Evolutionary conservation across 2,797 vertebrate species (phyloP).

Genomic region (Picus viridis): DNA sequence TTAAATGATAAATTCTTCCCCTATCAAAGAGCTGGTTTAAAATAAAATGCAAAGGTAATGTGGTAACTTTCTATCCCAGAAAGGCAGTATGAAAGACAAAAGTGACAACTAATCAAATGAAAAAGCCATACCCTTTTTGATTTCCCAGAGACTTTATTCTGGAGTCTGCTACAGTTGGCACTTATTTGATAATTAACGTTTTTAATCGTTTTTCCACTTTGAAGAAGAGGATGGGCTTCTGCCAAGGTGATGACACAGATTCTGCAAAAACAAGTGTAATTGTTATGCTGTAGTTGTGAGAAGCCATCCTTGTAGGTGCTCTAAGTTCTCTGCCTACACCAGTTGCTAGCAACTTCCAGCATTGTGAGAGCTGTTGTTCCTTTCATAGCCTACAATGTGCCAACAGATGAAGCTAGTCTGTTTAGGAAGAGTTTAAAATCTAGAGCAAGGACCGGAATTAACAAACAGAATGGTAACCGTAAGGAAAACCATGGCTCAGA

Average conservation of each 20-base stretch:
- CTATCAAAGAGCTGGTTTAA: not conserved
- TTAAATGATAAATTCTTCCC: not conserved
- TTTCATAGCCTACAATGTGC: not conserved
- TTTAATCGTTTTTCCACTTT: constrained; percentile 86
- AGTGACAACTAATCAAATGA: not conserved
- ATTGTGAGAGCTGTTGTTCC: not conserved
- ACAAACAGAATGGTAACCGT: not conserved
- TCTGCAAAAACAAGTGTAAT: constrained; percentile 69
- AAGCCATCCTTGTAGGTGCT: not conserved
- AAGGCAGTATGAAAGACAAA: not conserved
- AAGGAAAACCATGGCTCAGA: not conserved
- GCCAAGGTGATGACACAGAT: constrained; percentile 94
- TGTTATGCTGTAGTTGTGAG: not conserved
- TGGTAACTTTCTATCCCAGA: not conserved
- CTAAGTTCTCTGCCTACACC: not conserved
- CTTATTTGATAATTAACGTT: constrained; percentile 96
- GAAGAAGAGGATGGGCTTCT: constrained; percentile 93
- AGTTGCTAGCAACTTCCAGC: too few species aligned
- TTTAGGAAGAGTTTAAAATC: not conserved
- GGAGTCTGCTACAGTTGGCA: constrained; percentile 92
- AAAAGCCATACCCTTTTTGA: constrained; percentile 89
- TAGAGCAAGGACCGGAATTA: not conserved
- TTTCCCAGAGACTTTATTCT: constrained; percentile 97
- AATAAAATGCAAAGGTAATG: not conserved
- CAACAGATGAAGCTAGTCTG: not conserved